Evolutionary conservation across 2,113 vertebrate species (phyloP), one percentile per base, ranked within the genome.

Genomic region (Lynx canadensis): DNA sequence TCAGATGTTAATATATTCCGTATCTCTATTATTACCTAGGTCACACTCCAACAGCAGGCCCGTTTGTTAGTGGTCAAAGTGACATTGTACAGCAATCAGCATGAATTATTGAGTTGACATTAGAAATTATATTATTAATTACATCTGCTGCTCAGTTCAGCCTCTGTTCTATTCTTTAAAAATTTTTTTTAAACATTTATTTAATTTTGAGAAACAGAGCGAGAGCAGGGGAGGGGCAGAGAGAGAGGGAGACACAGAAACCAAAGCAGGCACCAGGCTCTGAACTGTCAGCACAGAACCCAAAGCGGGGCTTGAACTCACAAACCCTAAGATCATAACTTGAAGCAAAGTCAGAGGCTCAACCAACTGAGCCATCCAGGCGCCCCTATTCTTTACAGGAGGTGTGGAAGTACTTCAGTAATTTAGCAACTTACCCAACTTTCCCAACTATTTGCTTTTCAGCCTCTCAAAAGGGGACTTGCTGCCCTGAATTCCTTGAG

Each of bases 101-200:
- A 96, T 97, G 80, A 96, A 92, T 95, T 90, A 97, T 92, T 97
- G 52, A 86, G 38, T 55, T 93, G 87, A 66, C 68, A 48, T 74
- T 96, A 74, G 73, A 96, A 95, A 91, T 92, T 88, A 69, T 55
- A 69, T 73, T 96, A 76, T 88, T 85, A 92, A 86, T 92, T 82
- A 48, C 0, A 79, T 73, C 69, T 90, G 33, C 5, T 85, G 33
- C 69, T 91, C 31, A 48, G 29, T 82, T 93, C 21, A 33, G 55
- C 66, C 50, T n/a, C 71, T 60, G 14, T 71, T 82, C 57, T 50
- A 81, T 57, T 92, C 38, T 87, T 95, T 93, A 45, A 45, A 38
- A 41, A 41, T 5, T 5, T 41, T 41, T 45, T 45, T 45, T 45
- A 45, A 45, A 45, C 45, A 7, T 45, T 45, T 45, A 9, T 45